Base-by-base conservation (phyloP, 2,797 vertebrate species). In the Siniperca obscura region DNA sequence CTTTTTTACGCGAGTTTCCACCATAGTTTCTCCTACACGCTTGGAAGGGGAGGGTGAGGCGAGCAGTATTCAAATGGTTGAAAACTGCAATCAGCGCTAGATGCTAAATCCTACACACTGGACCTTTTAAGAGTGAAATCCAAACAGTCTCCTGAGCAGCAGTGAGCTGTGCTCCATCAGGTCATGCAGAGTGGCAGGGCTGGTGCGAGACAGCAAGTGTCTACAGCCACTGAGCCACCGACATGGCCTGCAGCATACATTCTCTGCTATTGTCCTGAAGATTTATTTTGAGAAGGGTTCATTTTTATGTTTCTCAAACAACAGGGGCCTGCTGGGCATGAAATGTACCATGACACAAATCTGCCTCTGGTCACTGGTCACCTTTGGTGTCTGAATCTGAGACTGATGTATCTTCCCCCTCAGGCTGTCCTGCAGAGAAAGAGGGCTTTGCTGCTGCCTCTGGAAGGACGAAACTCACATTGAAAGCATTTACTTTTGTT, bases 291-390 rank as follows among this genome's bases (percentile, higher is more conserved):
- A 11, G 40, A 46, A 34, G 42, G 5, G 12, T 40, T 67, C 9
- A 36, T 76, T 66, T 48, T 78, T 68, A 30, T 82, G 5, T 78
- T 55, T 70, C 10, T 65, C 16, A 70, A 57, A 25, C n/a, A 30
- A 42, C 50, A 71, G 14, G 16, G 55, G 16, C 66, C 57, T 75
- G 52, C 56, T 38, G 27, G 66, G 69, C 64, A 59, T 62, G 62
- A 73, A 52, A 72, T 69, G 36, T 16, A 75, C n/a, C 34, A 48
- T 56, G 61, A 44, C 36, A 62, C 44, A 46, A 61, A 21, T 59
- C 56, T 50, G 72, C 79, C 72, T 62, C 19, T 73, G 75, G 81
- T 78, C 57, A 30, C 25, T 36, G 56, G 64, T 70, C 79, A 75
- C 67, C 74, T 73, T 62, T 36, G 44, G 11, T 17, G 22, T 17